Conservation (phyloP, 2,113 vertebrate species). For the Tetrao urogallus region DNA sequence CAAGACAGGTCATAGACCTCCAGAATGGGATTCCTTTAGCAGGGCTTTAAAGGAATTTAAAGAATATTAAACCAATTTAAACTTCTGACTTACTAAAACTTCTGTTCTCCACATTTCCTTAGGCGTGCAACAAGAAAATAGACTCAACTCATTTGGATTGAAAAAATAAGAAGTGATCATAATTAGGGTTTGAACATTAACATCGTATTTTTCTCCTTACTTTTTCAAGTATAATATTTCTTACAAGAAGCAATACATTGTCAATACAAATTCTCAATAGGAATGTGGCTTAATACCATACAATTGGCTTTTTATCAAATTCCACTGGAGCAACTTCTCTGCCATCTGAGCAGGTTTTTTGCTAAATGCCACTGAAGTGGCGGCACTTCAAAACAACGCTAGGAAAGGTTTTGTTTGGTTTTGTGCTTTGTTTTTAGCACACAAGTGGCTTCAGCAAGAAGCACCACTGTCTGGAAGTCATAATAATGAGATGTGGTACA, state of each 20-base stretch:
- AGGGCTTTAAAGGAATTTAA: not conserved
- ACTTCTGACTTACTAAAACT: not conserved
- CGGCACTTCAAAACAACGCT: slow-evolving; percentile 76
- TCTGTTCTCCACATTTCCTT: not conserved
- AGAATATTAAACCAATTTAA: not conserved
- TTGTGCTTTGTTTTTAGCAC: slow-evolving; percentile 58
- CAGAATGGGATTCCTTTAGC: not conserved
- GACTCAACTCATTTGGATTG: not conserved
- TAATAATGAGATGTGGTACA: not conserved
- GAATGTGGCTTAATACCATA: slow-evolving; percentile 73
- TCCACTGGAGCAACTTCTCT: slow-evolving; percentile 76
- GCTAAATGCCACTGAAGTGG: slow-evolving; percentile 78
- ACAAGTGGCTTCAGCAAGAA: slow-evolving; percentile 34
- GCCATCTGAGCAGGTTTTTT: slow-evolving; percentile 78
- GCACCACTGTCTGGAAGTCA: not conserved
- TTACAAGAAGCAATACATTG: slow-evolving; percentile 61
- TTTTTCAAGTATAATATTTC: slow-evolving; percentile 37
- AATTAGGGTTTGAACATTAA: not conserved
- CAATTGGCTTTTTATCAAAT: slow-evolving; percentile 74
- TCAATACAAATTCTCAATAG: slow-evolving; percentile 75
- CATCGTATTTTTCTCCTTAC: slow-evolving; percentile 1
- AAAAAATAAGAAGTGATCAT: not conserved
- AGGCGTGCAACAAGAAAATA: not conserved
- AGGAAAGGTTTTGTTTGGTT: slow-evolving; percentile 73
- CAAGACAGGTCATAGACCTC: not conserved